Percentiles rank a stretch among this genome's conserved stretches.
Conservation (phyloP, 2,113 vertebrate species). For the Acanthochromis polyacanthus region DNA sequence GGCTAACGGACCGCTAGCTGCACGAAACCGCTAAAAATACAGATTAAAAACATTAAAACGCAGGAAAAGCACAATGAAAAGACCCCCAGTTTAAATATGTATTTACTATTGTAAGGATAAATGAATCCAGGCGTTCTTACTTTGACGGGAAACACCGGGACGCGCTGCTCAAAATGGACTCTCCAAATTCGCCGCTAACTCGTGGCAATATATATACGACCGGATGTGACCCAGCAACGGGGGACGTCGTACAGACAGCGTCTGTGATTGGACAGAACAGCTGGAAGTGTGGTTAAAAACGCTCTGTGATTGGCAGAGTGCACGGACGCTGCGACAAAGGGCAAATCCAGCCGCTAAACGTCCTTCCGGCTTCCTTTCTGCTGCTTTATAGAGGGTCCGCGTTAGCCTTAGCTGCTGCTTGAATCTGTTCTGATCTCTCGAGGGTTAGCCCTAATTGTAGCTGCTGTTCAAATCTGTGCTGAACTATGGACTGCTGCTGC, state of each 20-base stretch:
- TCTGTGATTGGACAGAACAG: conserved; percentile 28
- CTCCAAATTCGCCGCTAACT: conserved; percentile 83
- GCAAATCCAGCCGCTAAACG: neutral
- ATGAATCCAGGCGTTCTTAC: conserved; percentile 54
- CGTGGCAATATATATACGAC: conserved; percentile 82
- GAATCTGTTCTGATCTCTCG: too few relatives aligned
- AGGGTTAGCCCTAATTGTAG: too few relatives aligned
- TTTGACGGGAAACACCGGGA: conserved; percentile 53
- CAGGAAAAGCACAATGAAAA: rapidly evolving
- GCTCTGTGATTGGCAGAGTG: conserved; percentile 3
- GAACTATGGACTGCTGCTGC: too few relatives aligned
- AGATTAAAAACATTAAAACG: rapidly evolving
- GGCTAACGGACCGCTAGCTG: conserved; percentile 35
- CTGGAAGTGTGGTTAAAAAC: rapidly evolving
- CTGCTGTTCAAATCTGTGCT: too few relatives aligned
- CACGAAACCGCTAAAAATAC: neutral
- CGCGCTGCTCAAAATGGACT: conserved; percentile 79
- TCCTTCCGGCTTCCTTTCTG: conserved; percentile 23
- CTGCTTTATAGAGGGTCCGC: too few relatives aligned
- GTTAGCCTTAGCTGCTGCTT: too few relatives aligned
- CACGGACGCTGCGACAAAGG: conserved; percentile 8
- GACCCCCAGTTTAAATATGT: rapidly evolving
- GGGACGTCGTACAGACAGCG: neutral
- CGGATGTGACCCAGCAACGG: conserved; percentile 65
- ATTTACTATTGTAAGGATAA: rapidly evolving